These are phyloP conservation scores for Pempheris klunzingeri DNA, from an alignment of 2,797 vertebrate species.

Conservation along the genomic window DNA sequence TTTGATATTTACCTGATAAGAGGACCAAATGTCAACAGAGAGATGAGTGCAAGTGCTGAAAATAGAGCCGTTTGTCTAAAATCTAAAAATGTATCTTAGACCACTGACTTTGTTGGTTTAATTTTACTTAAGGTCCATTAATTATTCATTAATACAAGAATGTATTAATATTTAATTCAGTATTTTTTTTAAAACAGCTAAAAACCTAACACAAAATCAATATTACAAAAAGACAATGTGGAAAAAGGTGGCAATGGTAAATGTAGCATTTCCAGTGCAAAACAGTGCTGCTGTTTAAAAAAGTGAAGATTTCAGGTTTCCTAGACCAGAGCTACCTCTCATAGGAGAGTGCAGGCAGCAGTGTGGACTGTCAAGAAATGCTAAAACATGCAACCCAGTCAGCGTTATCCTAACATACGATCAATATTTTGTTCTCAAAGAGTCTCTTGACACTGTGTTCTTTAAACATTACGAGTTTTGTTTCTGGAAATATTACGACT, in stretches of 20 bases:
- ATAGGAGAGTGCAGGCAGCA: no score
- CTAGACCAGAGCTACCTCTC: no score
- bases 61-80: constrained; percentile 16
- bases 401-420: no score
- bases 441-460: not conserved
- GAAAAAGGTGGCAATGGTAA: not conserved
- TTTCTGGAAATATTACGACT: not conserved
- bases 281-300: not conserved
- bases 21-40: constrained; percentile 45
- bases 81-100: constrained; percentile 7
- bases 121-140: not conserved
- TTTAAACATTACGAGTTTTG: not conserved
- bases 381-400: no score
- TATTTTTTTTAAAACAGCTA: not conserved
- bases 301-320: no score
- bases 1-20: constrained; percentile 43
- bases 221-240: not conserved
- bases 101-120: not conserved
- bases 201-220: not conserved
- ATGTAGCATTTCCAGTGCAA: not conserved
- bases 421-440: not conserved
- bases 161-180: not conserved
- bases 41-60: not conserved
- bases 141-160: not conserved
- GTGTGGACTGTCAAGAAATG: no score